Percentiles rank a stretch among this genome's conserved stretches.
Evolutionary conservation across 2,113 vertebrate species (phyloP).

Genomic region (Serinus canaria): DNA sequence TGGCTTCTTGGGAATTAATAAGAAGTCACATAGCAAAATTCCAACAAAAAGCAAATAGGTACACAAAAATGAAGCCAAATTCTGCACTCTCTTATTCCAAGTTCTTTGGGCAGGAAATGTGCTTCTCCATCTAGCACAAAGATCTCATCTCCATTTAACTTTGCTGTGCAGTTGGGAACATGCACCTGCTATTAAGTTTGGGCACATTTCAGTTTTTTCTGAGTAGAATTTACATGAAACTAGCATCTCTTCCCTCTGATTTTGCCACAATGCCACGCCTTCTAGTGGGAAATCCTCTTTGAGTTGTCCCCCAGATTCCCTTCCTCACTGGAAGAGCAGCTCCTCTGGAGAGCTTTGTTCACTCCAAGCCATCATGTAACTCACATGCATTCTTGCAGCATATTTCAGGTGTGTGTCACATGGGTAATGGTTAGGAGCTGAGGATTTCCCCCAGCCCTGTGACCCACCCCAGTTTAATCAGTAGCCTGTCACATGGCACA

Average conservation of each 20-base stretch:
- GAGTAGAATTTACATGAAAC: background rate
- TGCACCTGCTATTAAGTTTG: background rate
- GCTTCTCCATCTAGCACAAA: background rate
- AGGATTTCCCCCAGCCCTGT: background rate
- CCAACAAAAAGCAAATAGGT: background rate
- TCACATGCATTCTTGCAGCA: background rate
- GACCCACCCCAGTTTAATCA: background rate
- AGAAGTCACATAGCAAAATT: background rate
- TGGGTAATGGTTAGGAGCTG: background rate
- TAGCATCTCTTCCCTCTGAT: background rate
- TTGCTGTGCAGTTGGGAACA: background rate
- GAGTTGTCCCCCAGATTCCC: background rate
- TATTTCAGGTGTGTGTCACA: background rate
- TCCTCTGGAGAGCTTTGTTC: background rate
- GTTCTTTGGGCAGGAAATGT: background rate
- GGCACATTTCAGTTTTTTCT: background rate
- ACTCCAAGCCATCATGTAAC: background rate
- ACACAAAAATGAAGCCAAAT: background rate
- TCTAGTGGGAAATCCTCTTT: background rate
- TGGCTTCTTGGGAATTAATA: background rate
- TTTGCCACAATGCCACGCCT: background rate
- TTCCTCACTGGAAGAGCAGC: background rate
- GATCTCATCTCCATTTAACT: background rate
- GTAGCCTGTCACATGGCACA: background rate
- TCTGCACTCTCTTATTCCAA: background rate